Base-by-base conservation (phyloP, 2,888 invertebrate species). In the Eledona agricola region DNA sequence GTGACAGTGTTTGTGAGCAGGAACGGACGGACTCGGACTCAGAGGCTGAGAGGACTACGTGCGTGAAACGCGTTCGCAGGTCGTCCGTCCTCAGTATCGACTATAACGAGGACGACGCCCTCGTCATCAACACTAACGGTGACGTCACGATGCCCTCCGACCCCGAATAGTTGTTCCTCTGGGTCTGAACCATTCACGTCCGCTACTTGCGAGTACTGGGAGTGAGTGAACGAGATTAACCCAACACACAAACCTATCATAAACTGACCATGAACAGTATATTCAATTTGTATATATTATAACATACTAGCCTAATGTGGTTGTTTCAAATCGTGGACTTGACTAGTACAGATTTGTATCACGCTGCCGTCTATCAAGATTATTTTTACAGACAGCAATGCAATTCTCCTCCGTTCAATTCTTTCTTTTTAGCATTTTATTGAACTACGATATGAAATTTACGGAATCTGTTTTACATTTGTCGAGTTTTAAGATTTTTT, bases 91-190 rank as follows among this genome's bases (percentile, higher is more conserved):
- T 88, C 43, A 86, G 87, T 51, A 80, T 87, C 51, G 87, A 88
- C 76, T 88, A 87, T 76, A 86, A 87, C 71, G 88, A 88, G 63
- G 88, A 88, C 51, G 87, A 87, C 62, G 84, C 87, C 35, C 83
- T 86, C n/a, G 81, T 87, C 67, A 83, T 86, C 55, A 79, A 84
- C 61, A 80, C 85, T 62, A 88, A 88, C 73, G 87, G 87, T 55
- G 87, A 86, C 66, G 81, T 78, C 25, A 81, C 75, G 40, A 76
- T 77, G 73, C 72, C 74, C 15, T 74, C 74, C 25, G 76, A 76
- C 60, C 71, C 74, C 4, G 75, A 76, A 61, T 74, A 71, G 57
- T 51, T 32, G 50, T 40, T 38, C 31, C 49, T 23, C 19, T 9
- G 20, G 15, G 4, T 20, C 19, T 16, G n/a, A 7, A 22, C 22